Conservation (phyloP, 2,888 invertebrate species). For the Synanthedon tipuliformis region DNA sequence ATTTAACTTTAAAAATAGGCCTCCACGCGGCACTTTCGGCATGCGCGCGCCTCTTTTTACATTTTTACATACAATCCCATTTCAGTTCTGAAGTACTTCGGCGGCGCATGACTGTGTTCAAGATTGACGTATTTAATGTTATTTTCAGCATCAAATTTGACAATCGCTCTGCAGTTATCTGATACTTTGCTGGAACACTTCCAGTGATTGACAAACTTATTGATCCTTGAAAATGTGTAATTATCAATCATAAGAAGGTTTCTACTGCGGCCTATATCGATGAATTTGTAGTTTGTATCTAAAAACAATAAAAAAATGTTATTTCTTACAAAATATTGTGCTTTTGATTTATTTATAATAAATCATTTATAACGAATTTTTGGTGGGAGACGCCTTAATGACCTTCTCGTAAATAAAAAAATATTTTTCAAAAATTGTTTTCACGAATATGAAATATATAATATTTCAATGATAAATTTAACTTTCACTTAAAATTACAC, state of each 20-base stretch:
- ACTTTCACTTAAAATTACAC: too few species aligned
- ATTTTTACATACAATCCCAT: neutral
- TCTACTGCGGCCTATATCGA: neutral
- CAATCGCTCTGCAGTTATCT: slow-evolving; percentile 9
- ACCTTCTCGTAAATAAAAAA: too few species aligned
- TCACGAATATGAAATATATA: too few species aligned
- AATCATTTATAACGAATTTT: too few species aligned
- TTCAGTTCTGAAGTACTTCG: slow-evolving; percentile 7
- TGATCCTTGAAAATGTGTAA: neutral
- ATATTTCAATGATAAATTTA: too few species aligned
- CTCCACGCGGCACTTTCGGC: too few species aligned
- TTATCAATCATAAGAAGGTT: neutral
- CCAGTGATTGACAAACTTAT: slow-evolving; percentile 4
- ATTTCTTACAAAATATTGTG: too few species aligned
- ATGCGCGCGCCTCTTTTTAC: neutral
- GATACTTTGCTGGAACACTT: slow-evolving; percentile 16
- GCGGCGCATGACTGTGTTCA: slow-evolving; percentile 12
- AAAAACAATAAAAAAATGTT: neutral
- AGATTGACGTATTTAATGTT: slow-evolving; percentile 2
- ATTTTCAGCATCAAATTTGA: slow-evolving; percentile 6
- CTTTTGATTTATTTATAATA: too few species aligned
- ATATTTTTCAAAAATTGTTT: too few species aligned
- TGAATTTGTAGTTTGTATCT: neutral
- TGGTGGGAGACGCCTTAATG: too few species aligned
- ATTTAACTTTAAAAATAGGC: too few species aligned